These are phyloP conservation scores for Eremophila alpestris DNA, from an alignment of 2,797 vertebrate genomes.

Conservation along the genomic window DNA sequence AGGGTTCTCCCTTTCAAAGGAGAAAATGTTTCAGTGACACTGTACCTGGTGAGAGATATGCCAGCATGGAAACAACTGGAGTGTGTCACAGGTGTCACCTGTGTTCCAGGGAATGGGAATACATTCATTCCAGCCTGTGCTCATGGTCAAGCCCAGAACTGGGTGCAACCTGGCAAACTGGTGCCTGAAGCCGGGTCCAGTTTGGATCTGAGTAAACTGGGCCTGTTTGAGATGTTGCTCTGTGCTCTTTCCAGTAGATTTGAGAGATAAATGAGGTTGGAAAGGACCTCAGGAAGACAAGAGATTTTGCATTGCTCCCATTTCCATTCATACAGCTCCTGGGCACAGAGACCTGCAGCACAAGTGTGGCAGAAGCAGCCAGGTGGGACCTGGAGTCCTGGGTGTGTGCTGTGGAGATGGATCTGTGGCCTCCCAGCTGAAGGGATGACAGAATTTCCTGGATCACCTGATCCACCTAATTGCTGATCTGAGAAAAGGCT, in stretches of 20 bases:
- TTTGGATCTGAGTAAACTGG: background rate
- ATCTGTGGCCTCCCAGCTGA: background rate
- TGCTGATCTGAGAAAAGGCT: background rate
- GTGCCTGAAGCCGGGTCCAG: background rate
- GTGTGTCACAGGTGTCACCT: background rate
- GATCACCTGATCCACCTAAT: background rate
- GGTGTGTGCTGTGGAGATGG: background rate
- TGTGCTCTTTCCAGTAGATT: background rate
- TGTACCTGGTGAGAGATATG: background rate
- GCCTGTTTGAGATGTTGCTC: background rate
- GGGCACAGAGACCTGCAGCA: background rate
- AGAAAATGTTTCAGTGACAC: background rate
- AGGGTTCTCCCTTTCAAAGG: background rate
- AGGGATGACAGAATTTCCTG: background rate
- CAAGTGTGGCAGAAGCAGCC: background rate
- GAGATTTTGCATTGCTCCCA: background rate
- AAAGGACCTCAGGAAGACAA: background rate
- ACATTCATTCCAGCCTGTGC: background rate
- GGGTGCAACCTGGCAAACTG: background rate
- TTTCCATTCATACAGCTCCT: background rate
- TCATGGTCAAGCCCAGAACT: background rate
- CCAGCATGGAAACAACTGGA: background rate
- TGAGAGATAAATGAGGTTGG: background rate
- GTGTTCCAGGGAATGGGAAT: background rate
- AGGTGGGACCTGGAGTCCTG: background rate